Evolutionary conservation across 2,113 vertebrate genomes (phyloP), one percentile per base, ranked within the genome.

Genomic region (Gambusia holbrooki): DNA sequence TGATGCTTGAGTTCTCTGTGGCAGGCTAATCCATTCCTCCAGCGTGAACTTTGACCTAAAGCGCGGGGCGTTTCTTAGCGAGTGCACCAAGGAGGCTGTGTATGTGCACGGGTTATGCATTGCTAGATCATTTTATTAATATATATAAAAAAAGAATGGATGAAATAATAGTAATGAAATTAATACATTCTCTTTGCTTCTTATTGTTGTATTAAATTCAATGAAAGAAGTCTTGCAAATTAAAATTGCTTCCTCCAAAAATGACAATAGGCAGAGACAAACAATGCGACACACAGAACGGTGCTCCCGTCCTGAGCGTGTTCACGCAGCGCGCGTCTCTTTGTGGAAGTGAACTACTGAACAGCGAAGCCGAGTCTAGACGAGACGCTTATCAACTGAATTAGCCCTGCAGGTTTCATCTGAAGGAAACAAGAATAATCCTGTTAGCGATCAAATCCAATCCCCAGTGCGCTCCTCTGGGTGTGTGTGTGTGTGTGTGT

Each of bases 11-110:
- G 62, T 54, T 84, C 54, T 62, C 48, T 3, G 54, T 80, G 85
- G 81, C 79, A 77, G 82, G 64, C 42, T 62, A 83, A 90, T 88
- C 76, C 60, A 90, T 86, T 79, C 42, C 76, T 73, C 69, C 78
- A 85, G 84, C 81, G 81, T 87, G 88, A 77, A 81, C 82, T 87
- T 74, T 85, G 85, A 77, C 88, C 84, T 12, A 70, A 71, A 74
- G 54, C 54, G 63, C 58, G 64, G 67, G 67, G 70, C 58, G 74
- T 79, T 81, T 81, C 19, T 69, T 25, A 70, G 58, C 15, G 62
- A 29, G 45, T 1, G 4, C 54, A 80, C 32, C 29, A 40, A 42
- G 64, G 15, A 73, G 74, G 48, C 4, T 72, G 54, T 0, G 19
- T n/a, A 13, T 37, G 33, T 54, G 17, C 7, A 13, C 13, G 32